Percentiles rank a stretch among this genome's conserved stretches.
Conservation (phyloP, 2,797 vertebrate genomes). For the Phrynocephalus vlangalii region DNA sequence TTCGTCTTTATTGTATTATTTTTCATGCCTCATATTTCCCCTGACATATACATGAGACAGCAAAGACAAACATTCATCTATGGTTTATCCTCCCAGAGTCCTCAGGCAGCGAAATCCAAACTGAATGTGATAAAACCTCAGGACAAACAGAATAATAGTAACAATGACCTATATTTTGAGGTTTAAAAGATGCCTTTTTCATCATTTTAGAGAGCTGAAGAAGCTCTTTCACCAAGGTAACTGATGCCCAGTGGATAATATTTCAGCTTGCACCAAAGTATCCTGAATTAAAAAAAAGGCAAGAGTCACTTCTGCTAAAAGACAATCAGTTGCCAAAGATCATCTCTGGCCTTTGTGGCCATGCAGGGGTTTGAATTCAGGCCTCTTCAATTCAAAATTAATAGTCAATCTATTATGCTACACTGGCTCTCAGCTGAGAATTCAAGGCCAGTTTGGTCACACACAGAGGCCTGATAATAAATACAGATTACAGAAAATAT, state of each 20-base stretch:
- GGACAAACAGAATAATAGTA: no score
- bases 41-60: background rate
- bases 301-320: background rate
- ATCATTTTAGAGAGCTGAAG: background rate
- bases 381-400: background rate
- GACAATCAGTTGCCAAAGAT: no score
- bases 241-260: background rate
- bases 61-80: background rate
- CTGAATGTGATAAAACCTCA: background rate
- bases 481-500: background rate
- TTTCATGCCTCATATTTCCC: background rate
- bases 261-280: background rate
- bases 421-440: background rate
- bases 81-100: background rate
- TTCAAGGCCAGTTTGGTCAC: background rate
- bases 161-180: no score
- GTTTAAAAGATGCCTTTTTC: no score
- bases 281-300: background rate
- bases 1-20: background rate
- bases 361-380: background rate
- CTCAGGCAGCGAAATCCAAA: background rate
- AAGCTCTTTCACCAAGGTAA: background rate
- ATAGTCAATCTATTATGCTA: background rate
- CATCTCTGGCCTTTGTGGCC: background rate
- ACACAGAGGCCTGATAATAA: background rate